Percentiles rank a stretch among this genome's conserved stretches.
Evolutionary conservation across 2,888 invertebrate genomes (phyloP).

Genomic region (Rotaria socialis): DNA sequence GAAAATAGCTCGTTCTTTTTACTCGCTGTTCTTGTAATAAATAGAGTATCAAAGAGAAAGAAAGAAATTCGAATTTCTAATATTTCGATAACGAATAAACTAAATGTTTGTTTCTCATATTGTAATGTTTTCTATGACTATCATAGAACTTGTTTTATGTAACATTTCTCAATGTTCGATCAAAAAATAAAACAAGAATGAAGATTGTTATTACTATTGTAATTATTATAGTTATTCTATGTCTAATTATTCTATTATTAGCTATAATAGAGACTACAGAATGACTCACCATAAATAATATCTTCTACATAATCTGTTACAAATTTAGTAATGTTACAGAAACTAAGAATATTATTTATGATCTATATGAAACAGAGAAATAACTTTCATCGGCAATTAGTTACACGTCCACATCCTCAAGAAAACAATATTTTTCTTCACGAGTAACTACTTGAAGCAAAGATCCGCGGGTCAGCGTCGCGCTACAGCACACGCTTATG

Average conservation of each 20-base stretch:
- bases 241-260: neutral
- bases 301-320: neutral
- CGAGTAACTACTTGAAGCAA: too few relatives aligned
- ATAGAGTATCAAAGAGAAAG: neutral
- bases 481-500: too few relatives aligned
- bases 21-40: neutral
- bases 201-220: neutral
- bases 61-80: neutral
- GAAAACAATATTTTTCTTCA: too few relatives aligned
- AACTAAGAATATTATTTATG: neutral
- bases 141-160: too few relatives aligned
- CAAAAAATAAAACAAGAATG: neutral
- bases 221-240: neutral
- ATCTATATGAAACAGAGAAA: neutral
- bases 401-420: neutral
- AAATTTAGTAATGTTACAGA: neutral
- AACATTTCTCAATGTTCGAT: neutral
- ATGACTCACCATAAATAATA: neutral
- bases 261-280: neutral
- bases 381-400: neutral
- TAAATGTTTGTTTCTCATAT: neutral
- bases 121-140: too few relatives aligned
- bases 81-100: neutral
- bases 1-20: neutral
- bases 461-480: too few relatives aligned